Evolutionary conservation across 2,888 invertebrate genomes (phyloP).

Genomic region (Marronus borbonicus): DNA sequence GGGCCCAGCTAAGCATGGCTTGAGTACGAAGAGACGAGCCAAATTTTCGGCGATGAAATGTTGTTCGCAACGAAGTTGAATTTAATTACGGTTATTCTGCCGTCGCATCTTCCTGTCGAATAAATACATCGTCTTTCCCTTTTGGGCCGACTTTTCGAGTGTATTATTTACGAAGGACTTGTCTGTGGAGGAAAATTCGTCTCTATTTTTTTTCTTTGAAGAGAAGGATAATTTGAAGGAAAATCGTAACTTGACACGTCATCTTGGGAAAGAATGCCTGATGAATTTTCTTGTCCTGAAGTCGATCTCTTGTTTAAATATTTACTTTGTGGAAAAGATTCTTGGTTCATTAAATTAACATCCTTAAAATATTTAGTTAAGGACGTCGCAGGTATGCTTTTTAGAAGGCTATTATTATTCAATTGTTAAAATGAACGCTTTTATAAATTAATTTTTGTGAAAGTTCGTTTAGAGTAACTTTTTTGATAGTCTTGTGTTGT

Average conservation of each 20-base stretch:
- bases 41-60: conserved; percentile 4
- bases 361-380: not conserved
- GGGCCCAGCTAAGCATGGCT: not conserved
- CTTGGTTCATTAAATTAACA: not conserved
- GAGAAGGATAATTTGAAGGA: conserved; percentile 4
- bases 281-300: not conserved
- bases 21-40: not conserved
- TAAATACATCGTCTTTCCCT: not conserved
- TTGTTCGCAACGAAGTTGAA: conserved; percentile 30
- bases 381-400: not conserved
- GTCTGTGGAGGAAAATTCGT: not conserved
- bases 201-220: not conserved
- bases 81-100: conserved; percentile 29
- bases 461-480: too few species aligned
- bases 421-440: not conserved
- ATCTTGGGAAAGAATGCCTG: not conserved
- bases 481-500: too few species aligned
- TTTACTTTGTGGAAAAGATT: not conserved
- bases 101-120: not conserved
- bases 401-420: not conserved
- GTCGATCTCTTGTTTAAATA: not conserved
- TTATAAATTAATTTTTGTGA: conserved; percentile 7
- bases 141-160: not conserved
- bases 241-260: not conserved
- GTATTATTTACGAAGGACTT: not conserved